Percentiles rank a stretch among this genome's conserved stretches.
These are phyloP conservation scores for Todus mexicanus DNA, from an alignment of 2,797 vertebrate species.

Conservation along the genomic window DNA sequence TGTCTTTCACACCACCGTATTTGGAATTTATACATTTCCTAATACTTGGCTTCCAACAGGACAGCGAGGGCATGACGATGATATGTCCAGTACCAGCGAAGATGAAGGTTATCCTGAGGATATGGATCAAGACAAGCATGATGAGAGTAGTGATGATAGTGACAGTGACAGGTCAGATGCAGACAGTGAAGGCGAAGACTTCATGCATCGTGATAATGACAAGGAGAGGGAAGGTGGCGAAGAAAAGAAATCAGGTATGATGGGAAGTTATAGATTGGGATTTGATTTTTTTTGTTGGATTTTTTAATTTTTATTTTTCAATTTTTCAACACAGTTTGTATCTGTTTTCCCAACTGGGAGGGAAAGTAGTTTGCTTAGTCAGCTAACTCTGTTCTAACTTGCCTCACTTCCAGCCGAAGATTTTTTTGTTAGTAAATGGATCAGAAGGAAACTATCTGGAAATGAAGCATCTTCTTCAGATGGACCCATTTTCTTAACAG, in stretches of 20 bases:
- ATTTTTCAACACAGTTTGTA: neutral
- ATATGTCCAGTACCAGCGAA: conserved; percentile 85
- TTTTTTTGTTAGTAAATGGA: neutral
- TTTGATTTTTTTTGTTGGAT: neutral
- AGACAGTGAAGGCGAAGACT: conserved; percentile 80
- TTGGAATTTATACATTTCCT: neutral
- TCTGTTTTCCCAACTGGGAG: neutral
- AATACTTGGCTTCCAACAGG: conserved; percentile 41
- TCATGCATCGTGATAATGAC: conserved; percentile 76
- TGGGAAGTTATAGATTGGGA: neutral
- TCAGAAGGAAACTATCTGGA: neutral
- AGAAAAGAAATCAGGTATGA: conserved; percentile 75
- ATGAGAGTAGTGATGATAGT: conserved; percentile 90
- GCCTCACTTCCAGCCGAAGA: neutral
- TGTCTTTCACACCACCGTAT: neutral
- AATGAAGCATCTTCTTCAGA: neutral
- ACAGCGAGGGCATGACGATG: conserved; percentile 75
- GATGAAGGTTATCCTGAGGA: conserved; percentile 83
- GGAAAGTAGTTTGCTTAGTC: neutral
- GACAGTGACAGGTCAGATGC: conserved; percentile 84
- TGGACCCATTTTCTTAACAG: neutral
- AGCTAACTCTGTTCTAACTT: neutral
- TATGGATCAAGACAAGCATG: conserved; percentile 85
- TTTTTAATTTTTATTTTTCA: neutral
- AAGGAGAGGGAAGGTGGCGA: conserved; percentile 76